Percentiles rank a stretch among this genome's conserved stretches.
Evolutionary conservation across 2,113 vertebrate genomes (phyloP).

Genomic region (Thunnus maccoyii): DNA sequence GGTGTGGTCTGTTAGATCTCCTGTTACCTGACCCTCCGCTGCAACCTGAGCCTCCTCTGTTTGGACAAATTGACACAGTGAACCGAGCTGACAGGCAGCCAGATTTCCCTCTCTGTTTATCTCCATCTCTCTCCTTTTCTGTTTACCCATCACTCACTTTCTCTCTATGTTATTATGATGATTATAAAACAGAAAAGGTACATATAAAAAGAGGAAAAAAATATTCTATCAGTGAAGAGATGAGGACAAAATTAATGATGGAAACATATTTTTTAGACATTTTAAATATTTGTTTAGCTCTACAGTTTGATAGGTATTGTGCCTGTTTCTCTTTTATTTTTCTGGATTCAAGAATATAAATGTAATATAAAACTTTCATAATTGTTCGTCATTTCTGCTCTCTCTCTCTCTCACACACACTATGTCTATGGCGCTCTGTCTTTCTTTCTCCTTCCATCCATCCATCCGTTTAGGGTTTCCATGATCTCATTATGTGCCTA

Average conservation of each 20-base stretch:
- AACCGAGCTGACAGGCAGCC: conserved; percentile 90
- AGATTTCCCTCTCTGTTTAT: conserved; percentile 69
- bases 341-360: neutral
- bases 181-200: neutral
- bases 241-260: neutral
- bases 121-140: conserved; percentile 33
- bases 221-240: neutral
- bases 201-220: neutral
- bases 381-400: neutral
- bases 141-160: conserved; percentile 25
- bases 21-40: conserved; percentile 83
- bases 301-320: neutral
- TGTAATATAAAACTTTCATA: neutral
- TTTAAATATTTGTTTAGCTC: neutral
- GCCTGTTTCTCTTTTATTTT: neutral
- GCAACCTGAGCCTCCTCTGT: conserved; percentile 88
- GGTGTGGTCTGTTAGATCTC: conserved; percentile 79
- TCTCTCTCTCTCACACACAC: neutral
- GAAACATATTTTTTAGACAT: neutral
- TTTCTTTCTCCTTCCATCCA: neutral
- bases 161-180: neutral
- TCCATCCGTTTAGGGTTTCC: conserved; percentile 92
- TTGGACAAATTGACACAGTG: conserved; percentile 90
- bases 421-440: neutral
- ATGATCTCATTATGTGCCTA: conserved; percentile 92